Conservation (phyloP, 1,140 invertebrate species). For the Diploscapter pachys region DNA sequence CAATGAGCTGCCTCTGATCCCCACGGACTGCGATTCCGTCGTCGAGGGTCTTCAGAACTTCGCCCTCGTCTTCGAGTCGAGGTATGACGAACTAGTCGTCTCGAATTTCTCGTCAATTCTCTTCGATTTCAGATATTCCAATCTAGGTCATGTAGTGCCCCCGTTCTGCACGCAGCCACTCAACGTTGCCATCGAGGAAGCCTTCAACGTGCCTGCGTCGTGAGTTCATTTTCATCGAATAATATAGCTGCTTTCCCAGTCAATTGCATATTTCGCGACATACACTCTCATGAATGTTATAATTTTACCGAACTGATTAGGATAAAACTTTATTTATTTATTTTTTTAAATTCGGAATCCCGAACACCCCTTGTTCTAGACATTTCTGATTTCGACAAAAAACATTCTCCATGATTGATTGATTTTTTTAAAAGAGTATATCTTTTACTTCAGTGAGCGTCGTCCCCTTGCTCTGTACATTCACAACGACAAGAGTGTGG, state of each 20-base stretch:
- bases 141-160: conserved; percentile 16
- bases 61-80: conserved; percentile 14
- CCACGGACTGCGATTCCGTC: conserved; percentile 6
- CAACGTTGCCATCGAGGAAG: conserved; percentile 15
- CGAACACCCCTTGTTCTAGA: background rate
- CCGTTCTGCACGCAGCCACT: conserved; percentile 25
- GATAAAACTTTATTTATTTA: no score
- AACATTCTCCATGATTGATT: no score
- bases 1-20: conserved; percentile 23
- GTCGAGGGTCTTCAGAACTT: conserved; percentile 20
- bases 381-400: background rate
- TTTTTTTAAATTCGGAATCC: no score
- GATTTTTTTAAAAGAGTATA: no score
- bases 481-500: conserved; percentile 21
- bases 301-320: background rate
- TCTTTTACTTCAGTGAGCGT: conserved; percentile 1
- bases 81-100: background rate
- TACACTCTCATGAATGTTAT: background rate
- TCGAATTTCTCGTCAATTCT: no score
- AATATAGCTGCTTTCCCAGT: background rate
- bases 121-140: background rate
- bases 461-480: conserved; percentile 25
- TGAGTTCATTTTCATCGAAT: background rate
- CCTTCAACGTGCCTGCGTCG: conserved; percentile 12
- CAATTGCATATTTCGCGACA: background rate